A percentile compares a stretch with the other conserved stretches of the same genome.
These are phyloP conservation scores for Sclerurus mexicanus DNA, from an alignment of 2,113 vertebrate species.

Conservation along the genomic window DNA sequence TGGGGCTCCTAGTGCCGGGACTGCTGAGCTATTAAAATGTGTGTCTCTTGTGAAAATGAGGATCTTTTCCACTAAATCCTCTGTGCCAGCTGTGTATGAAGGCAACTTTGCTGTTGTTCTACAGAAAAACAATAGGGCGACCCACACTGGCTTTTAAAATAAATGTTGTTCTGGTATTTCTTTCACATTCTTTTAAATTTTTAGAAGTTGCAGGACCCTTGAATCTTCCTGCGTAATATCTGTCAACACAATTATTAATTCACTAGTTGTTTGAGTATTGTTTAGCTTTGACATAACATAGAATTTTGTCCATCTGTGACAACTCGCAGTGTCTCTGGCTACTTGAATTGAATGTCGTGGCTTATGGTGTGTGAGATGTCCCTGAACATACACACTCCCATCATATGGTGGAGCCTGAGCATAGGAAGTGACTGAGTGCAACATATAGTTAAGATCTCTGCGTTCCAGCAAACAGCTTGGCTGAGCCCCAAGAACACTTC, in stretches of 20 bases:
- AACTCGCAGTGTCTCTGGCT: background rate
- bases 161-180: background rate
- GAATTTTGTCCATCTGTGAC: background rate
- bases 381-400: rapidly evolving
- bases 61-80: background rate
- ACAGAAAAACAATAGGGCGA: background rate
- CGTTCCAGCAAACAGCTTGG: background rate
- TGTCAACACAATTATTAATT: background rate
- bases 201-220: background rate
- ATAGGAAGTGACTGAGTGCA: background rate
- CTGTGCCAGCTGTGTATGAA: background rate
- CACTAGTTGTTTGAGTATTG: background rate
- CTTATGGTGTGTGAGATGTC: background rate
- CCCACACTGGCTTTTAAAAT: background rate
- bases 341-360: background rate
- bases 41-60: background rate
- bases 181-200: background rate
- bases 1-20: background rate
- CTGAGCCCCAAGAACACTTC: background rate
- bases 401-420: background rate
- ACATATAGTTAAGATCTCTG: background rate
- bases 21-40: background rate
- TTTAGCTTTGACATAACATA: background rate
- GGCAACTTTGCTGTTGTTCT: background rate
- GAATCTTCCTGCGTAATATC: background rate